Conservation (phyloP, 2,888 invertebrate species). For the Luffia ferchaultella region DNA sequence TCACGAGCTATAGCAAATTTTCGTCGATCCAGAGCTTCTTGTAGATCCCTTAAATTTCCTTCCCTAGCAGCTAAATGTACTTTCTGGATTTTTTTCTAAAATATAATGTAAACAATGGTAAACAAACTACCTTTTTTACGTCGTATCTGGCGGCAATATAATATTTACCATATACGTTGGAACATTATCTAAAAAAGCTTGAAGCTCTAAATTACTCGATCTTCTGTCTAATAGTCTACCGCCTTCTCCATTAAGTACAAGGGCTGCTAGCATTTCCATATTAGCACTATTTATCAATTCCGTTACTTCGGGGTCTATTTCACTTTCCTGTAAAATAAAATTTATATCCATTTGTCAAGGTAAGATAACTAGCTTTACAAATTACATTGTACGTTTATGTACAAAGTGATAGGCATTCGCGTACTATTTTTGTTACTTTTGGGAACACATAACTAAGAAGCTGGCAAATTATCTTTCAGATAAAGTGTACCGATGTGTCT, state of each 20-base stretch:
- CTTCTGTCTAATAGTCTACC: slow-evolving; percentile 74
- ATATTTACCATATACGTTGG: slow-evolving; percentile 82
- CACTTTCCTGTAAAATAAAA: slow-evolving; percentile 39
- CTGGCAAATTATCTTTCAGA: slow-evolving; percentile 54
- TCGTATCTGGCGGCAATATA: no score
- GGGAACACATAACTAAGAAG: slow-evolving; percentile 4
- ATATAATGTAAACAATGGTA: slow-evolving; percentile 12
- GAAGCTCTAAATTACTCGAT: slow-evolving; percentile 79
- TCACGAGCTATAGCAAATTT: slow-evolving; percentile 92
- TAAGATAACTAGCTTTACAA: slow-evolving; percentile 2
- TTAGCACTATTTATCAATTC: slow-evolving; percentile 77
- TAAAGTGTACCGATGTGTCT: slow-evolving; percentile 48
- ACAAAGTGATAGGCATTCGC: slow-evolving; percentile 30
- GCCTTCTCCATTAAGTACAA: slow-evolving; percentile 91
- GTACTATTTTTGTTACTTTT: slow-evolving; percentile 16
- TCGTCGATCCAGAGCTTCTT: slow-evolving; percentile 85
- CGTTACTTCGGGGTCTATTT: slow-evolving; percentile 71
- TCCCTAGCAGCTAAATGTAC: slow-evolving; percentile 87
- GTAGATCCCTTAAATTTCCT: slow-evolving; percentile 85
- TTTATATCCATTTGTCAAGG: slow-evolving; percentile 6
- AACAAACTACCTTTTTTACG: not conserved
- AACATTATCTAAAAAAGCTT: slow-evolving; percentile 87
- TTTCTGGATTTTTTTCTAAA: slow-evolving; percentile 86
- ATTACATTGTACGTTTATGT: not conserved
- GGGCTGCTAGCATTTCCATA: slow-evolving; percentile 88